Base-by-base conservation (phyloP, 2,113 vertebrate genomes). In the Pachyramphus minor region DNA sequence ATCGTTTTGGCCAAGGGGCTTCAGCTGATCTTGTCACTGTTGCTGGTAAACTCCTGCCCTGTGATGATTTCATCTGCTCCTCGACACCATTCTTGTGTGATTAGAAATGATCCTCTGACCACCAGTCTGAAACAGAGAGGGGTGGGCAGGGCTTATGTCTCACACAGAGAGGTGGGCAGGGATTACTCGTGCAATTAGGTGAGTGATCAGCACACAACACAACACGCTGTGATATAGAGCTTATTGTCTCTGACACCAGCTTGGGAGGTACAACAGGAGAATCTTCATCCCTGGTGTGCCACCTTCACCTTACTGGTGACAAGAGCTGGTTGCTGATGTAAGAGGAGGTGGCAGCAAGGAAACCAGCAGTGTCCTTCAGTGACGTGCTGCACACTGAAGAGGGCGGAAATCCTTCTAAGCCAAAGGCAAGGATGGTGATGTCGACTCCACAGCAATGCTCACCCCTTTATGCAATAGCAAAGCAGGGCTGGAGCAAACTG, bases 1-100 rank as follows among this genome's bases (percentile, higher is more conserved):
- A 42, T n/a, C 24, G n/a, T 86, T 92, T 93, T 84, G 85, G 92
- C 92, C 88, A 22, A 68, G 64, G 86, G 64, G 52, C 60, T 96
- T 66, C 6, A 10, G 59, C 44, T 84, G 85, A 81, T 94, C 44
- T 90, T 86, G 92, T 77, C 10, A 4, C 60, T 81, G 79, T 25
- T 83, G 59, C 24, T 86, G 47, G 84, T 60, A 83, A 62, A 62
- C 63, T 96, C 84, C 91, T 91, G 72, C 85, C 72, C 85, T 72
- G 86, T 11, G 42, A 84, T 84, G 92, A 93, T 75, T 93, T 90
- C 82, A 89, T 81, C 92, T 74, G 74, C 79, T 69, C 67, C 73
- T 77, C 28, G 2, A 74, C 52, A 77, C 83, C 83, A 42, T 68
- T 84, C 64, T 88, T 75, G 88, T 83, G 56, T 49, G 85, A 63